phyloP scores from a whole-genome alignment of 2,888 invertebrate genomes.

The Therioaphis trifolii region DNA sequence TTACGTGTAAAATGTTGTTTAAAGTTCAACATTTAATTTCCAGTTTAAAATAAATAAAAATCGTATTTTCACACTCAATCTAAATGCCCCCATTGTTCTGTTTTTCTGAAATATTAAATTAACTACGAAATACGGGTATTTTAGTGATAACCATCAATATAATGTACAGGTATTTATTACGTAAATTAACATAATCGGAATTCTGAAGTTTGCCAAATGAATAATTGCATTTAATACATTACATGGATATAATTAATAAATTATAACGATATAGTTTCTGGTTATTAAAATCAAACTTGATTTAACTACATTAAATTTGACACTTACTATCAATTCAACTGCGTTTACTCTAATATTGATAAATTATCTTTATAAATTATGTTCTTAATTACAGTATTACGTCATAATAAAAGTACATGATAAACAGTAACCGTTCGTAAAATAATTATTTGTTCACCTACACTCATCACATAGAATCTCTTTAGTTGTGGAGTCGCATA shows the following conservation, averaged over 20 bases:
- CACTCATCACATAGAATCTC: background rate
- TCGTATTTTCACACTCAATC: too few species aligned
- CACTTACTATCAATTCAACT: background rate
- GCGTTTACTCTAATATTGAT: too few species aligned
- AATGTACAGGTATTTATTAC: constrained; percentile 19
- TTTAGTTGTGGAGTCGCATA: background rate
- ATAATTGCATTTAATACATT: constrained; percentile 24
- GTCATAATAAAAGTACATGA: too few species aligned
- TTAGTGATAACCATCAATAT: background rate
- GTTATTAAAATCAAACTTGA: background rate
- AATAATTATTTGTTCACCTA: background rate
- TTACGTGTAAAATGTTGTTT: too few species aligned
- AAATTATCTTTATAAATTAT: too few species aligned
- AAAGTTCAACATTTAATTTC: too few species aligned
- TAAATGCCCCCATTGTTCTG: too few species aligned
- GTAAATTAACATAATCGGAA: constrained; percentile 18
- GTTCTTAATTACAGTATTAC: too few species aligned
- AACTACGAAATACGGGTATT: background rate
- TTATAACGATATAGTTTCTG: background rate
- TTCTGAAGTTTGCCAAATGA: constrained; percentile 9
- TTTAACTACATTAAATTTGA: constrained; percentile 7
- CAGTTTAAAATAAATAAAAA: too few species aligned
- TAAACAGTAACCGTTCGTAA: too few species aligned
- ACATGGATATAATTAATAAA: too few species aligned
- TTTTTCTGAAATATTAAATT: background rate